Percentiles rank a stretch among this genome's conserved stretches.
Conservation (phyloP, 1,140 invertebrate species). For the Drosophila dunni region DNA sequence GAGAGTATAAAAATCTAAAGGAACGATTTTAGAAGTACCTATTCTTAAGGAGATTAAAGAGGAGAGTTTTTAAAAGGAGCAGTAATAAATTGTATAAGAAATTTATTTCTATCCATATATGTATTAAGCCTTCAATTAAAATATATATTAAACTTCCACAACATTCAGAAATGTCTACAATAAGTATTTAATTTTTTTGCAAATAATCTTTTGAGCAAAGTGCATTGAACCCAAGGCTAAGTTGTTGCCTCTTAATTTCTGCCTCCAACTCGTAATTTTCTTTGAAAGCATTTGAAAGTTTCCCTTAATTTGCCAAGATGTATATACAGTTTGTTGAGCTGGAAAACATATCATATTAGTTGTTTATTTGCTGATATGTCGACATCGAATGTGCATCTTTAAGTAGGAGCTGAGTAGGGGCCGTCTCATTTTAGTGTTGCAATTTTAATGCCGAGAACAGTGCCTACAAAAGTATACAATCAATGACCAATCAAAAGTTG, state of each 20-base stretch:
- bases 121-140: no score
- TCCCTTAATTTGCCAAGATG: slow-evolving; percentile 3
- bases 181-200: no score
- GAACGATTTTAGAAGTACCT: no score
- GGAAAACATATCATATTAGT: slow-evolving; percentile 33
- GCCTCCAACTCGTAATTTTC: slow-evolving; percentile 1
- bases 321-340: neutral
- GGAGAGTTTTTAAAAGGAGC: no score
- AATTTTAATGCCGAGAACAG: slow-evolving; percentile 68
- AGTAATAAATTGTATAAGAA: no score
- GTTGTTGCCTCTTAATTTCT: neutral
- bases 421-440: slow-evolving; percentile 61
- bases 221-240: slow-evolving; percentile 7
- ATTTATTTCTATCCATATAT: no score
- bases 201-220: neutral
- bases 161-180: no score
- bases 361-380: slow-evolving; percentile 61
- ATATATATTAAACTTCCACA: no score
- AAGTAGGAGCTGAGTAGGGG: slow-evolving; percentile 31
- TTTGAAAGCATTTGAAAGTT: slow-evolving; percentile 8
- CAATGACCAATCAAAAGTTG: slow-evolving; percentile 79
- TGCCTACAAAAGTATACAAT: slow-evolving; percentile 54
- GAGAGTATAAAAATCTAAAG: no score
- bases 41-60: no score
- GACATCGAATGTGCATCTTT: slow-evolving; percentile 70